Base-by-base conservation (phyloP, 2,113 vertebrate species). In the Xiphorhynchus elegans region DNA sequence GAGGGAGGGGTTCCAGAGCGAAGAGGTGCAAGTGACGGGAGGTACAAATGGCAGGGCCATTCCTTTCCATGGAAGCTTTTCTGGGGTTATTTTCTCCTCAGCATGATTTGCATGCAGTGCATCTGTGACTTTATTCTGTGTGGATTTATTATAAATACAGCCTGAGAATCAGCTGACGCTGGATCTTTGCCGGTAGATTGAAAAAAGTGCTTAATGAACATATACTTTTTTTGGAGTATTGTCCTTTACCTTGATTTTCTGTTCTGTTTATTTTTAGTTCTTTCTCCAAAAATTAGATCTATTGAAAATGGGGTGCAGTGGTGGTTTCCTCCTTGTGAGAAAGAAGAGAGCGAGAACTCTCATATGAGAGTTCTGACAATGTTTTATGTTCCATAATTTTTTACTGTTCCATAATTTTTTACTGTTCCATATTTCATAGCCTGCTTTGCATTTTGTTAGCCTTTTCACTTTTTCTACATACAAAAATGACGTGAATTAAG, bases 401-500 rank as follows among this genome's bases (percentile, higher is more conserved):
- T 56, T 59, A 44, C 25, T 90, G 37, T 6, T 85, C 25, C 80
- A 7, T 49, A 20, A 37, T 63, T 76, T 39, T 35, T 56, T 59
- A 44, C 25, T 90, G 37, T 6, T 85, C 25, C 80, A 7, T 49
- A 20, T 77, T 83, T 60, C 60, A 66, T 18, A 76, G 31, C 49
- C 8, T 76, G 10, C 28, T 79, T 79, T 69, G 16, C 31, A 35
- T 67, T 44, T 56, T 60, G 4, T 53, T 47, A 12, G 35, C 63
- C 62, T 31, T 39, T 6, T 62, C 5, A 53, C 5, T 21, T 68
- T 91, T 47, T 58, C 31, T 46, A 23, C 8, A 3, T 37, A 53
- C 4, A 75, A 78, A 79, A 68, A 28, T 23, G 18, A 13, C 0
- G 0, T 46, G 16, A 70, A 40, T 58, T 37, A 52, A 52, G 40